phyloP scores from a whole-genome alignment of 2,888 invertebrate genomes.

The Parascotia fuliginaria region DNA sequence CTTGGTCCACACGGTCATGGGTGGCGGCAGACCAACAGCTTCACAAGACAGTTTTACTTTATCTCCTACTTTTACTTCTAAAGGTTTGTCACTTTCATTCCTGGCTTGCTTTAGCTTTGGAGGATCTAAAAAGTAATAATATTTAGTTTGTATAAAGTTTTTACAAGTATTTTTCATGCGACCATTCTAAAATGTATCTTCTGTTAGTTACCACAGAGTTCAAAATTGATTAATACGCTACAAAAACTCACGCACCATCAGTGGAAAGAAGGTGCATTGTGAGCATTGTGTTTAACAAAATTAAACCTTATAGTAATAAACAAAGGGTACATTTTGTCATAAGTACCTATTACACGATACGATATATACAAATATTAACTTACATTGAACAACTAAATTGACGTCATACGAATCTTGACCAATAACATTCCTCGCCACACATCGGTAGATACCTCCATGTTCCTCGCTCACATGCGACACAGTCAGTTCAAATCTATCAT shows the following conservation, averaged over 20 bases:
- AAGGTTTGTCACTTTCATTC: constrained; percentile 26
- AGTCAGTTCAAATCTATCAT: constrained; percentile 35
- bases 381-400: constrained; percentile 67
- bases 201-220: too few relatives aligned
- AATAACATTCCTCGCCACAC: constrained; percentile 65
- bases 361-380: too few relatives aligned
- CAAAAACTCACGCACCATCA: too few relatives aligned
- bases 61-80: constrained; percentile 54
- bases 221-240: too few relatives aligned
- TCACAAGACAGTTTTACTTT: constrained; percentile 63
- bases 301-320: too few relatives aligned
- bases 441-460: constrained; percentile 66
- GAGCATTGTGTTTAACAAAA: too few relatives aligned
- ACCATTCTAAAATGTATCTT: too few relatives aligned
- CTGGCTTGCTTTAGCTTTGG: constrained; percentile 49
- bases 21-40: constrained; percentile 67
- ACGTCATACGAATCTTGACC: constrained; percentile 63
- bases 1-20: constrained; percentile 76
- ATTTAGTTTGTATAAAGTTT: too few relatives aligned
- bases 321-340: too few relatives aligned
- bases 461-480: constrained; percentile 54
- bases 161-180: too few relatives aligned
- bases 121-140: constrained; percentile 53
- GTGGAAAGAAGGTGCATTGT: too few relatives aligned
- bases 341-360: too few relatives aligned